Base-by-base conservation (phyloP, 2,888 invertebrate species). In the Eupithecia inturbata region DNA sequence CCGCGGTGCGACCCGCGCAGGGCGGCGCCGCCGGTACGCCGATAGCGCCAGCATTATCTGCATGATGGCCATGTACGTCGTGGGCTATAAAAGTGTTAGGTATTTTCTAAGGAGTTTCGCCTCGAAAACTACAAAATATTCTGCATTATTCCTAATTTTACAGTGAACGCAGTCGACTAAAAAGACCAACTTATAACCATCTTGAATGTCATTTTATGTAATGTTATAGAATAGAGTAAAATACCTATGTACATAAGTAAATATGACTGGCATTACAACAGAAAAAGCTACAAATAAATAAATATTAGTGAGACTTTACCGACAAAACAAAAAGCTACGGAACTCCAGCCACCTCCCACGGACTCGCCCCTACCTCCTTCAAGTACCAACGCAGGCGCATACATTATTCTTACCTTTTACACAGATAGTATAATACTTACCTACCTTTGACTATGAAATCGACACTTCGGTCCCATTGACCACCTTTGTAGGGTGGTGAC, bases 401-500 rank as follows among this genome's bases (percentile, higher is more conserved):
- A 64, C 63, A 31, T 63, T 19, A 63, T 63, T 63, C 12, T 3
- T n/a, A 49, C 49, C 49, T 49, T 53, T 22, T 22, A 22, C 53
- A n/a, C 53, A 53, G 53, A 53, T 53, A 53, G 9, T 53, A 22
- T 5, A 39, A 62, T 68, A 67, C 26, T 72, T 31, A 53, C 10
- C 22, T 31, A 53, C 10, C 22, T 3, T 4, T 53, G 10, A 53
- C 53, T 53, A 63, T 33, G 63, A 36, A 63, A 63, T 63, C 31
- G 31, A 63, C 63, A 63, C 33, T 33, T 10, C n/a, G n/a, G 19
- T 63, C 2, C 63, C 33, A 63, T 63, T 63, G 63, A 63, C 4
- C 63, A 63, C 63, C 63, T 33, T 33, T 63, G 63, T 63, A 33
- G 62, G 62, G 62, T 63, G 33, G 31, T 31, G 63, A 19, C 22